Base-by-base conservation (phyloP, 1,140 invertebrate species). In the Contarinia nasturtii region DNA sequence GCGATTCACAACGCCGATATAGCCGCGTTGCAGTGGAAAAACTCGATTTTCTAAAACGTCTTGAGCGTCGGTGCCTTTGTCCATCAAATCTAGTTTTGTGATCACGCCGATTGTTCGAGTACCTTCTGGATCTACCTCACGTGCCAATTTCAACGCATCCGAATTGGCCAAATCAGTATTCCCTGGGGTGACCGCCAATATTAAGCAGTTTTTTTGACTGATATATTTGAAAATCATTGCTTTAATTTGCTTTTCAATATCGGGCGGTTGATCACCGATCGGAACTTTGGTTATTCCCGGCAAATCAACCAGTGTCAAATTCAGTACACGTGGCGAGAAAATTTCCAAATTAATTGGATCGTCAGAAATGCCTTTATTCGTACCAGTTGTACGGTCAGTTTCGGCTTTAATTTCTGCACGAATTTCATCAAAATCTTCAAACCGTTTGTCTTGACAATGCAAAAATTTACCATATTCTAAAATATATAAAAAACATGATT, bases 371-470 rank as follows among this genome's bases (percentile, higher is more conserved):
- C 19, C 33, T 38, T 46, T 46, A 12, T 38, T 46, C n/a, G 57
- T 65, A 2, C 89, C 89, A 10, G 51, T 85, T 64, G 83, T 74
- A 50, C 80, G 64, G 18, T 86, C 77, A 0, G 89, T 93, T 68
- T 92, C 79, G 15, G 59, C 57, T 58, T 86, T 79, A 56, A 93
- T 91, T 70, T 93, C 88, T 53, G 68, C 54, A 7, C 86, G 66
- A 44, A 45, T 19, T 15, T 45, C 22, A 15, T 45, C 27, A 17
- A 45, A 45, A 34, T 45, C 18, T 5, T n/a, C 14, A 15, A 45
- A 45, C 7, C 18, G 14, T 34, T 36, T 33, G 3, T 17, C 11
- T 4, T 33, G 4, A 15, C 11, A 17, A 45, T 45, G 44, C 22
- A 18, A 4, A 34, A 45, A 45, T 33, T 33, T 22, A 21, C 44